Evolutionary conservation across 2,888 invertebrate species (phyloP).

Genomic region (Nebria brevicollis): DNA sequence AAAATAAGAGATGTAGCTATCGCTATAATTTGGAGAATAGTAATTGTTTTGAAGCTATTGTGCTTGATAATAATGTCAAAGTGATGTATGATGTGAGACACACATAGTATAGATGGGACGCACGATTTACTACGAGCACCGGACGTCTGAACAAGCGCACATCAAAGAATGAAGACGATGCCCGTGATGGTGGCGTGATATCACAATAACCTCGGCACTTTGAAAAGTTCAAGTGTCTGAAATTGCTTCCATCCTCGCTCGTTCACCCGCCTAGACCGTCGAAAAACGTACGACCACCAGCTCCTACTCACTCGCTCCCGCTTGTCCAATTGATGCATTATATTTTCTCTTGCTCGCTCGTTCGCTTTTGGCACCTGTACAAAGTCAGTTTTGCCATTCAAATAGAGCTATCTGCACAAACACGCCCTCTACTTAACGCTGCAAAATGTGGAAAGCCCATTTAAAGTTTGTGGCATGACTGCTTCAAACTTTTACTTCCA

Average conservation of each 20-base stretch:
- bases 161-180: background rate
- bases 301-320: background rate
- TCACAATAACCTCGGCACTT: background rate
- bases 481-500: background rate
- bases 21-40: too few species aligned
- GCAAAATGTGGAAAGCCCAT: background rate
- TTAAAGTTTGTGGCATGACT: background rate
- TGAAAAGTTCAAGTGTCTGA: slow-evolving; percentile 1
- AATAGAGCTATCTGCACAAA: background rate
- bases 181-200: background rate
- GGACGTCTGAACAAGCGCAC: background rate
- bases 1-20: too few species aligned
- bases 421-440: background rate
- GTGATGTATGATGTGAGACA: background rate
- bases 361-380: background rate
- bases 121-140: background rate
- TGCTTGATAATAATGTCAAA: background rate
- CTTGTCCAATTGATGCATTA: background rate
- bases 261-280: background rate
- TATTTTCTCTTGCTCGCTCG: background rate
- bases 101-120: background rate
- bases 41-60: too few species aligned
- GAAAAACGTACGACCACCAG: background rate
- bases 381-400: background rate
- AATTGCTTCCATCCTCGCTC: slow-evolving; percentile 1